Base-by-base conservation (phyloP, 2,888 invertebrate genomes). In the Uloborus plumipes region DNA sequence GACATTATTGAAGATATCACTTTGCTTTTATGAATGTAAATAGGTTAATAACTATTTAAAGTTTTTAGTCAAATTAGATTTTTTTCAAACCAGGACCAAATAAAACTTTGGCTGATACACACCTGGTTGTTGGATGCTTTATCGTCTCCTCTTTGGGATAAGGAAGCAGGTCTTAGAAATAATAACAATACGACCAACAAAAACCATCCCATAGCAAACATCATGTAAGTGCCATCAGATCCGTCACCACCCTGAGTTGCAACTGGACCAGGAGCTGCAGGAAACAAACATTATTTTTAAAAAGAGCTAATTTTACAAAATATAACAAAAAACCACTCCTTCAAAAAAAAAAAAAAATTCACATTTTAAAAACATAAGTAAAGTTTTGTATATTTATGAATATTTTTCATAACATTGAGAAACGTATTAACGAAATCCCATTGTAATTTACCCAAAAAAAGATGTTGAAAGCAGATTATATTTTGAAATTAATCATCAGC, bases 141-240 rank as follows among this genome's bases (percentile, higher is more conserved):
- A 51, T 84, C 84, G 86, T 90, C 89, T 3, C 88, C 88, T 53
- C 86, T 85, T 49, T 87, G 86, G 26, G 90, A 87, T 69, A 91
- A 87, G 61, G 89, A 89, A 70, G 87, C 87, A 39, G 91, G 91
- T 79, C 91, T 89, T 78, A 91, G 86, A 76, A 91, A 88, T 86
- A 89, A 91, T 61, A 91, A 87, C n/a, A 90, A 89, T 62, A 91
- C 87, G 31, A 91, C 91, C 82, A 91, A 87, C 51, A 91, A 88
- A 39, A 91, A 86, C 91, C 91, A 91, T 13, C 90, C 90, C 76
- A 91, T 86, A 87, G 90, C 88, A 87, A 90, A 89, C 88, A 90
- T 88, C 87, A 90, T 88, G 87, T 89, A 88, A n/a, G 85, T 88
- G 84, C 86, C 87, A 79, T 88, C 87, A 7, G 88, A 88, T 15